Percentiles rank a stretch among this genome's conserved stretches.
Conservation (phyloP, 2,888 invertebrate genomes). For the Melitaea athalia region DNA sequence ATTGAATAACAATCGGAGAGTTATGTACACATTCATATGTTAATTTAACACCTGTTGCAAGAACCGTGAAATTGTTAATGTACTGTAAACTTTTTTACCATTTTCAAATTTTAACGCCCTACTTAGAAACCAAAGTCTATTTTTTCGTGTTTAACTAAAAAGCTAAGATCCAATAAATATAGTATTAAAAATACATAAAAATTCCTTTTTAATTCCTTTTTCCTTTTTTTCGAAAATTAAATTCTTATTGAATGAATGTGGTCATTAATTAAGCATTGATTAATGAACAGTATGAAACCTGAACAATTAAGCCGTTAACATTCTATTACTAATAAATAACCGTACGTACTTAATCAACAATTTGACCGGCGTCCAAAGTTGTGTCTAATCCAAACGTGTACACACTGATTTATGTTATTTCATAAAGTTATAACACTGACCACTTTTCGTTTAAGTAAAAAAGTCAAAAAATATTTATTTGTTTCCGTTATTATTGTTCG, state of each 20-base stretch:
- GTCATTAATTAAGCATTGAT: conserved; percentile 2
- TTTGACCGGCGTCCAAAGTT: conserved; percentile 53
- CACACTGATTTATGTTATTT: conserved; percentile 55
- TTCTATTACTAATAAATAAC: conserved; percentile 24
- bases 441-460: conserved; percentile 51
- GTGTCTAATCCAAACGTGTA: conserved; percentile 57
- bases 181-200: not conserved
- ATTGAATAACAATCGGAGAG: conserved; percentile 24
- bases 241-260: not conserved
- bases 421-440: conserved; percentile 64
- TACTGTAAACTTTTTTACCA: not conserved
- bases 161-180: not conserved
- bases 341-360: conserved; percentile 73
- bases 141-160: not conserved
- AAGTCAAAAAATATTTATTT: conserved; percentile 34
- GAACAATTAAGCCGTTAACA: conserved; percentile 14
- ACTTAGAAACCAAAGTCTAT: not conserved
- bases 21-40: conserved; percentile 32
- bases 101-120: not conserved
- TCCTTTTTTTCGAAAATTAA: not conserved
- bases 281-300: conserved; percentile 4
- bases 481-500: conserved; percentile 27
- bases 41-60: conserved; percentile 31
- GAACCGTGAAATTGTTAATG: conserved; percentile 10
- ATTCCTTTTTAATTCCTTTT: not conserved